A percentile compares a stretch with the other conserved stretches of the same genome.
phyloP scores from a whole-genome alignment of 2,113 vertebrate species.

The Galeopterus variegatus region DNA sequence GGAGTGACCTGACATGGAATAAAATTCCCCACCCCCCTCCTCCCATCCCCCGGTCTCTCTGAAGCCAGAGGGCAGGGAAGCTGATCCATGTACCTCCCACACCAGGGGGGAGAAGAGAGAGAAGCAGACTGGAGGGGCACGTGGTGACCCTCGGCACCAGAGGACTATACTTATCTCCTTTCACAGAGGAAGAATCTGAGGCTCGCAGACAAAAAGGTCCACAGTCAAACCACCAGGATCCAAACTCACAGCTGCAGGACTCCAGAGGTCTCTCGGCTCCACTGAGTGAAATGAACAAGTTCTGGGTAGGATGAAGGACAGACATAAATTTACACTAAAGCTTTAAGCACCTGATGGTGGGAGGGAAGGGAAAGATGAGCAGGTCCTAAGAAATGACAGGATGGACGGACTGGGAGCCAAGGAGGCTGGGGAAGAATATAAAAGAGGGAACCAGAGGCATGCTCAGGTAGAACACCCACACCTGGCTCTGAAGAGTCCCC shows the following conservation, averaged over 20 bases:
- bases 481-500: background rate
- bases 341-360: background rate
- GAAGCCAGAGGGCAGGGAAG: background rate
- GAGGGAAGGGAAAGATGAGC: background rate
- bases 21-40: background rate
- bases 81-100: fast-evolving
- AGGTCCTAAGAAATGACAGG: background rate
- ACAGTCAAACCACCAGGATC: background rate
- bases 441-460: background rate
- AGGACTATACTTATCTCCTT: background rate
- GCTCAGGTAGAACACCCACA: background rate
- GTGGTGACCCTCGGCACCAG: fast-evolving
- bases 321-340: background rate
- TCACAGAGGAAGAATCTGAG: background rate
- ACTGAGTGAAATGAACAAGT: background rate
- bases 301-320: background rate
- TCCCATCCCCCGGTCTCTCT: too few species aligned
- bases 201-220: background rate
- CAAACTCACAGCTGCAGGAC: background rate
- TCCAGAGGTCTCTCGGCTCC: background rate
- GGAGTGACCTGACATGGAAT: background rate
- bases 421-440: background rate
- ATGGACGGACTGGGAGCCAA: background rate
- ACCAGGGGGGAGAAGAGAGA: background rate
- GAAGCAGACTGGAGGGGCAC: background rate